Evolutionary conservation across 2,888 invertebrate species (phyloP), one percentile per base, ranked within the genome.

Genomic region (Pomacea canaliculata): DNA sequence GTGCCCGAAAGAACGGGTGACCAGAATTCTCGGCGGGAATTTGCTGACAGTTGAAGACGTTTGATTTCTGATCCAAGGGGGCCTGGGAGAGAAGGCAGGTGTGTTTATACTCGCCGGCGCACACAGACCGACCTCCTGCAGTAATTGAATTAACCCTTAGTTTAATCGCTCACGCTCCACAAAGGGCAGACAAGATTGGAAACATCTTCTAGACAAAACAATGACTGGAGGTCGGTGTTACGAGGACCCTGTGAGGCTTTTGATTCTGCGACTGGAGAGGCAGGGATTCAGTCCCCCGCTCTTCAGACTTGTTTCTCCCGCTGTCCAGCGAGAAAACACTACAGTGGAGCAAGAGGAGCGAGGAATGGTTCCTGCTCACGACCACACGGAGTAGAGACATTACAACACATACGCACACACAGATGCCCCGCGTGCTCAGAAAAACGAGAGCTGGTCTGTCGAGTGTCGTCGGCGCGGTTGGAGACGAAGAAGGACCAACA

Each of bases 121-220:
- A 66, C 73, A 65, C 18, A 18, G 67, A 7, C 66, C 37, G 65
- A 67, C 67, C 73, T 37, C 73, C 67, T 66, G 67, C 65, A 12
- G 73, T 73, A 67, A 73, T 73, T 59, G 68, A 73, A 73, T 73
- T 73, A 73, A 67, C 46, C 67, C 73, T 73, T 48, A 66, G 73
- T 60, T 49, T 59, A 59, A 68, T 67, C 66, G 60, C 59, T n/a
- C 51, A n/a, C n/a, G 37, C 59, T 46, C 73, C 16, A 73, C 73
- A 73, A 73, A 67, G 73, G 66, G 67, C 51, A 10, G 73, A 67
- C 67, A 56, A 73, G 73, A 73, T 73, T 73, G 73, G 73, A 73
- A 73, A 67, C 73, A 73, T 73, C 67, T 59, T 59, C 72, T 56
- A 10, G n/a, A 63, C 63, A 23, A 63, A 63, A 63, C 63, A 63